These are phyloP conservation scores for Heptranchias perlo DNA, from an alignment of 2,113 vertebrate genomes.

Conservation along the genomic window DNA sequence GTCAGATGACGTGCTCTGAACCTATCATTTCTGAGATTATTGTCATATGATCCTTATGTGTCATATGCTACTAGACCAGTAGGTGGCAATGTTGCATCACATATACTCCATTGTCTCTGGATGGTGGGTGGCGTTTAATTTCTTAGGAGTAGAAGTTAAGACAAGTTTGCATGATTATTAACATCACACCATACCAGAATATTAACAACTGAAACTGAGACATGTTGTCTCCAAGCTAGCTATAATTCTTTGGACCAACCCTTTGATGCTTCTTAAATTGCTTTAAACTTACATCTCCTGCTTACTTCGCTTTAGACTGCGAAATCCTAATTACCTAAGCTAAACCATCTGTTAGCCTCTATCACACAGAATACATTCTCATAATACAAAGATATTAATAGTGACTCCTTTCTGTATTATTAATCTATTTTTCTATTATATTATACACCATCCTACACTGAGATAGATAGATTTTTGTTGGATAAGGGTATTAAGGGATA, in stretches of 20 bases:
- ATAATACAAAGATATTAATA: no score
- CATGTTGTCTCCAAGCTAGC: not conserved
- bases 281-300: not conserved
- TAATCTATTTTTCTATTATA: no score
- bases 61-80: not conserved
- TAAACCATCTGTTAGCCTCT: not conserved
- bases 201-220: not conserved
- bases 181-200: not conserved
- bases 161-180: not conserved
- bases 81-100: not conserved
- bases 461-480: not conserved
- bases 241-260: not conserved
- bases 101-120: not conserved
- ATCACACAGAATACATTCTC: not conserved
- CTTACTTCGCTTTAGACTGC: not conserved
- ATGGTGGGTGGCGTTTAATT: not conserved
- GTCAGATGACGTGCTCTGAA: not conserved
- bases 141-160: not conserved
- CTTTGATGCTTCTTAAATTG: not conserved
- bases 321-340: not conserved
- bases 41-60: not conserved
- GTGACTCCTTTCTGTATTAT: not conserved
- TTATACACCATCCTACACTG: not conserved
- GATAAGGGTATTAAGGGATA: no score
- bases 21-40: not conserved